A percentile compares a stretch with the other conserved stretches of the same genome.
These are phyloP conservation scores for Babyrousa celebensis DNA, from an alignment of 2,797 vertebrate species.

Conservation along the genomic window DNA sequence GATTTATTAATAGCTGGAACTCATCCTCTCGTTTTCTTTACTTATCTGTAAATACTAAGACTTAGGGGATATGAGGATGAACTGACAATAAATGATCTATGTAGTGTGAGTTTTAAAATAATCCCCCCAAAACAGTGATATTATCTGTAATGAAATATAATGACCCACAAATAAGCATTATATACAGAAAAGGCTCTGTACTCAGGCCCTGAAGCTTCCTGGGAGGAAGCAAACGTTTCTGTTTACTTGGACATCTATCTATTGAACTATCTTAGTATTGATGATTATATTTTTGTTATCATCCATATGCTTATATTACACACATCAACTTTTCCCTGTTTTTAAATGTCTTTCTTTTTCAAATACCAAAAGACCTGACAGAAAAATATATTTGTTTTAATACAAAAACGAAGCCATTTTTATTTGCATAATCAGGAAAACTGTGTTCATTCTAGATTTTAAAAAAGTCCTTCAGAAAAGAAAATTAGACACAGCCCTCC, in stretches of 20 bases:
- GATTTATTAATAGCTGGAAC: background rate
- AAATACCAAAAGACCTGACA: background rate
- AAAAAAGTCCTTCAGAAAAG: background rate
- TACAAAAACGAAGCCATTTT: background rate
- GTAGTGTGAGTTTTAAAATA: background rate
- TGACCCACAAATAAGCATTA: background rate
- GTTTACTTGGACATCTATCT: background rate
- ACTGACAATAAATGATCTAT: background rate
- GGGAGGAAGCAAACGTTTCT: background rate
- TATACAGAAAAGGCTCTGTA: background rate
- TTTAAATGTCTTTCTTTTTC: slow-evolving; percentile 53
- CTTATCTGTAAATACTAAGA: background rate
- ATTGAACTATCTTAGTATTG: background rate
- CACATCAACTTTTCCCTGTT: background rate
- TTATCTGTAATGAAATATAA: background rate
- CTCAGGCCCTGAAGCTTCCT: background rate
- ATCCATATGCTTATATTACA: background rate
- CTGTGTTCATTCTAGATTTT: background rate
- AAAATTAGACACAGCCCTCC: slow-evolving; percentile 13
- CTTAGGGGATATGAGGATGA: background rate
- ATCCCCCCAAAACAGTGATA: background rate
- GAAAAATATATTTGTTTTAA: background rate
- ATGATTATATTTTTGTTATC: background rate
- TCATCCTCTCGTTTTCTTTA: background rate
- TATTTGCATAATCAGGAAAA: slow-evolving; percentile 38